A percentile compares a stretch with the other conserved stretches of the same genome.
Evolutionary conservation across 1,140 invertebrate genomes (phyloP).

Genomic region (Notospermus geniculatus): DNA sequence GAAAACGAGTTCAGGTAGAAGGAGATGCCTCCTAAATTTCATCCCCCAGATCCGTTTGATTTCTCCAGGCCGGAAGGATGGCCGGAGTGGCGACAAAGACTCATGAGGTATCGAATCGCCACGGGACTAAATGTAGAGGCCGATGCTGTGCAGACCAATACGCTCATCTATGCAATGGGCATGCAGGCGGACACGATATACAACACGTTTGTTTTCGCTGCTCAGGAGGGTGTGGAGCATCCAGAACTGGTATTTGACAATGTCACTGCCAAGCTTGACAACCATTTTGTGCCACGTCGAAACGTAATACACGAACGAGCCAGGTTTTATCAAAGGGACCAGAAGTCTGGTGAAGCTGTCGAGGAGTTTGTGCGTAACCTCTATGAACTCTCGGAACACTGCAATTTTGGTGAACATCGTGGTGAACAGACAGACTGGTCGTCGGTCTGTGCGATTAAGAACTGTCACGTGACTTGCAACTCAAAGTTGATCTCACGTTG

Average conservation of each 20-base stretch:
- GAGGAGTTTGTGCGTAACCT: conserved; percentile 15
- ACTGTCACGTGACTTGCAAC: no score
- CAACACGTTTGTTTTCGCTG: not conserved
- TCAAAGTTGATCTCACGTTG: no score
- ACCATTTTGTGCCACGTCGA: conserved; percentile 22
- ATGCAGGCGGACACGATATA: not conserved
- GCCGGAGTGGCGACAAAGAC: not conserved
- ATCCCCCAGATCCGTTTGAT: no score
- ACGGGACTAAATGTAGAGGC: not conserved
- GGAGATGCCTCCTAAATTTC: no score
- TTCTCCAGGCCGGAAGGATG: no score
- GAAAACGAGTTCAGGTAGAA: no score
- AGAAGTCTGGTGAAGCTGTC: conserved; percentile 12
- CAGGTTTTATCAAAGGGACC: conserved; percentile 12
- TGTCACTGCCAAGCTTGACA: conserved; percentile 11
- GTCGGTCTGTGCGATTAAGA: no score
- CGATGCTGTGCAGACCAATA: not conserved
- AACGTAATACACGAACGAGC: conserved; percentile 22
- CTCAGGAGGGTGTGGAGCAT: not conserved
- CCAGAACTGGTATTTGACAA: conserved; percentile 1
- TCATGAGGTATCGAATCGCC: not conserved
- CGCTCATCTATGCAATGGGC: not conserved
- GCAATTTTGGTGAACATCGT: no score
- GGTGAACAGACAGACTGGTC: no score
- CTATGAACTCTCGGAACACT: conserved; percentile 21